Evolutionary conservation across 2,113 vertebrate genomes (phyloP).

Genomic region (Rhipidura dahli): DNA sequence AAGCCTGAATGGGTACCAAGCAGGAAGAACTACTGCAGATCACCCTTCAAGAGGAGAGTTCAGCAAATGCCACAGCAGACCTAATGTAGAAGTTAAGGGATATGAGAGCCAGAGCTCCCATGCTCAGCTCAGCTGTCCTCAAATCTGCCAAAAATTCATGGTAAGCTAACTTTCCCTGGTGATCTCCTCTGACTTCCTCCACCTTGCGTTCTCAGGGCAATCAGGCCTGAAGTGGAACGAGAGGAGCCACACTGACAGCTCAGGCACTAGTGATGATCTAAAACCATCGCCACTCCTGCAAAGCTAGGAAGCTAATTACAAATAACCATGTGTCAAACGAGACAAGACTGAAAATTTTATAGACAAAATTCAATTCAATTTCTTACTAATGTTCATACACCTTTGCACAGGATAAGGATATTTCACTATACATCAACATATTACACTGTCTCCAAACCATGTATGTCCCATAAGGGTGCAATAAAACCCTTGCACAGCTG

Average conservation of each 20-base stretch:
- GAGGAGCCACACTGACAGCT: neutral
- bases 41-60: neutral
- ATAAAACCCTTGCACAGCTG: neutral
- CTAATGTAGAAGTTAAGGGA: neutral
- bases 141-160: neutral
- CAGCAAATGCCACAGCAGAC: neutral
- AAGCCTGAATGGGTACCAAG: neutral
- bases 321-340: neutral
- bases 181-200: neutral
- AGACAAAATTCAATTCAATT: neutral
- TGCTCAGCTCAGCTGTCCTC: neutral
- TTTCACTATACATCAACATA: neutral
- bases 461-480: neutral
- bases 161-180: neutral
- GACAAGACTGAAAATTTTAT: neutral
- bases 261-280: neutral
- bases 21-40: neutral
- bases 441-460: neutral
- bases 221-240: neutral
- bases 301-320: neutral
- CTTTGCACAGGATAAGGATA: neutral
- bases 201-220: neutral
- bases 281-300: neutral
- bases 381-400: neutral
- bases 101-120: neutral